A percentile compares a stretch with the other conserved stretches of the same genome.
Conservation (phyloP, 2,113 vertebrate species). For the Puffinus mauretanicus region DNA sequence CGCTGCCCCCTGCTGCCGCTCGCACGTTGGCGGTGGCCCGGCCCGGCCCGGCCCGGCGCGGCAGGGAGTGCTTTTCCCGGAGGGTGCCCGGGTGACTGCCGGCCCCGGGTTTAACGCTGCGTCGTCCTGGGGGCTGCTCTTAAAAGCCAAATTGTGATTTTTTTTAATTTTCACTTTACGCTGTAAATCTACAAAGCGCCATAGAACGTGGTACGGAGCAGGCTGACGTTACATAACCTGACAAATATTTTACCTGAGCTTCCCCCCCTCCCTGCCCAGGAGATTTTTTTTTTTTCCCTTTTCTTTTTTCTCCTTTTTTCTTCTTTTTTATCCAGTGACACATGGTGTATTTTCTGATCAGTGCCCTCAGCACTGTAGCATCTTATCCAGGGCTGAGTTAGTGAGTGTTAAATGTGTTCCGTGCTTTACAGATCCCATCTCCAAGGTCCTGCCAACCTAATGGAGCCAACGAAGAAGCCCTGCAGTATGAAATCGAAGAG, state of each 20-base stretch:
- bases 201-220: too few relatives aligned
- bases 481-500: constrained; percentile 58
- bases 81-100: neutral
- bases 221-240: neutral
- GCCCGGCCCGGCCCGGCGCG: too few relatives aligned
- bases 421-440: constrained; percentile 47
- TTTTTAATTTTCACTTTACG: neutral
- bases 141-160: neutral
- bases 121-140: neutral
- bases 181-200: neutral
- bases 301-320: neutral
- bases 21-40: too few relatives aligned
- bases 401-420: neutral
- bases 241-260: neutral
- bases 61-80: fast-evolving
- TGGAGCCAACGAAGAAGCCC: neutral
- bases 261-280: neutral
- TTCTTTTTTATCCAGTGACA: neutral
- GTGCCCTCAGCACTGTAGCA: neutral
- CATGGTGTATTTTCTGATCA: neutral
- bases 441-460: neutral
- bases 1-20: too few relatives aligned
- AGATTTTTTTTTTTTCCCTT: too few relatives aligned
- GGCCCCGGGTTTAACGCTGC: fast-evolving
- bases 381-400: neutral